Evolutionary conservation across 2,113 vertebrate genomes (phyloP), one percentile per base, ranked within the genome.

Genomic region (Rhinolophus ferrumequinum): DNA sequence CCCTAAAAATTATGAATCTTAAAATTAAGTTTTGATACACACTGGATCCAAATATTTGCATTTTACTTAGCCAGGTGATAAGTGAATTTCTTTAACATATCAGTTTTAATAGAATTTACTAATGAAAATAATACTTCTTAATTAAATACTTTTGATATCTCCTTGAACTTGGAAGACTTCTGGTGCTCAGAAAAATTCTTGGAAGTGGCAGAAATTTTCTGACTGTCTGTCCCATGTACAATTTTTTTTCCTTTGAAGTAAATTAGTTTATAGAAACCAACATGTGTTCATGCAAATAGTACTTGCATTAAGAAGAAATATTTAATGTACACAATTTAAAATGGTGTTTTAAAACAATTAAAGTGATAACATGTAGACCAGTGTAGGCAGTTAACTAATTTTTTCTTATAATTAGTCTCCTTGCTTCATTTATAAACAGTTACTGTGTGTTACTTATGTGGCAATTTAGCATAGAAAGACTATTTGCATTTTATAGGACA

Each of bases 331-430:
- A 26, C 54, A 83, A 73, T 86, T 86, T 86, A 79, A 69, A 76
- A 52, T 19, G 15, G 28, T 93, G 19, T 67, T 91, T 95, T 62
- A 89, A 91, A 94, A 88, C 14, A 83, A 26, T 80, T 62, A 90
- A 85, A 76, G 1, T 69, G 21, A 77, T 66, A 94, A 75, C 3
- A 83, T 50, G 54, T 26, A 77, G 79, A 86, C n/a, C 22, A 56
- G 1, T 35, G 18, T 50, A 84, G 19, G 12, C n/a, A 60, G 13
- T 77, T 80, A 72, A 84, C 19, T 92, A 81, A 82, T 81, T 76
- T 84, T 89, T 35, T 83, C 38, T 88, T 77, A 81, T 80, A 75
- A 81, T 80, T 62, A 94, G 22, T 52, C 14, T 73, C 11, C 7
- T 50, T 77, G 76, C 12, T 95, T 75, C 56, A 80, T 80, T 35